Conservation (phyloP, 2,888 invertebrate species). For the Drosophila putrida region DNA sequence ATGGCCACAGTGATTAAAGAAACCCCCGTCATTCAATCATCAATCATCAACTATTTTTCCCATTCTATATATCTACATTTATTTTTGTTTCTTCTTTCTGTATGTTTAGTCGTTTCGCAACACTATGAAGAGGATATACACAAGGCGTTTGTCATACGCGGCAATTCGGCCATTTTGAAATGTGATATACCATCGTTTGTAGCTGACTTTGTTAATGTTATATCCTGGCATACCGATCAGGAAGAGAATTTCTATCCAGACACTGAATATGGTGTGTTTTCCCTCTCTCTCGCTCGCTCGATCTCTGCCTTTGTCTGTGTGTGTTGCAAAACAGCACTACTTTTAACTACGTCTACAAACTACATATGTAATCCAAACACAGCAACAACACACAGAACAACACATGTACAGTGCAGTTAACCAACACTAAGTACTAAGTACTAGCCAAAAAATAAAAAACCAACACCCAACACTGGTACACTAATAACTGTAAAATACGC, state of each 20-base stretch:
- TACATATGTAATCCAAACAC: conserved; percentile 19
- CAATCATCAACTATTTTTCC: conserved; percentile 23
- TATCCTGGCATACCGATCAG: conserved; percentile 93
- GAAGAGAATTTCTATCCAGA: conserved; percentile 85
- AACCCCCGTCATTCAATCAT: conserved; percentile 22
- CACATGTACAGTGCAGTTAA: conserved; percentile 61
- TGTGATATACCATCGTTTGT: conserved; percentile 97
- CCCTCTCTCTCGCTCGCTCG: conserved; percentile 6
- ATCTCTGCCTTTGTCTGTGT: conserved; percentile 58
- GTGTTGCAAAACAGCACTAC: conserved; percentile 55
- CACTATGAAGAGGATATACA: conserved; percentile 96
- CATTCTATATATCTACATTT: conserved; percentile 28
- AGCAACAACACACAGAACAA: conserved; percentile 31
- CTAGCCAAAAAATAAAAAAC: conserved; percentile 35
- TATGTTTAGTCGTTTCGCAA: conserved; percentile 92
- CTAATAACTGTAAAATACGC: conserved; percentile 68
- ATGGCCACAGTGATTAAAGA: conserved; percentile 46
- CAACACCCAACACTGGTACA: conserved; percentile 41
- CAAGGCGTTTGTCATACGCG: conserved; percentile 95
- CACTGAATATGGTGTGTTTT: conserved; percentile 85
- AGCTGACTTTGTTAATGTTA: conserved; percentile 95
- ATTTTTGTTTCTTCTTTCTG: conserved; percentile 39
- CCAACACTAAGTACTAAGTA: conserved; percentile 58
- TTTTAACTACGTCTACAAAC: conserved; percentile 55
- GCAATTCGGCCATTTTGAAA: conserved; percentile 94